Evolutionary conservation across 2,888 invertebrate genomes (phyloP), one percentile per base, ranked within the genome.

Genomic region (Tineola bisselliella): DNA sequence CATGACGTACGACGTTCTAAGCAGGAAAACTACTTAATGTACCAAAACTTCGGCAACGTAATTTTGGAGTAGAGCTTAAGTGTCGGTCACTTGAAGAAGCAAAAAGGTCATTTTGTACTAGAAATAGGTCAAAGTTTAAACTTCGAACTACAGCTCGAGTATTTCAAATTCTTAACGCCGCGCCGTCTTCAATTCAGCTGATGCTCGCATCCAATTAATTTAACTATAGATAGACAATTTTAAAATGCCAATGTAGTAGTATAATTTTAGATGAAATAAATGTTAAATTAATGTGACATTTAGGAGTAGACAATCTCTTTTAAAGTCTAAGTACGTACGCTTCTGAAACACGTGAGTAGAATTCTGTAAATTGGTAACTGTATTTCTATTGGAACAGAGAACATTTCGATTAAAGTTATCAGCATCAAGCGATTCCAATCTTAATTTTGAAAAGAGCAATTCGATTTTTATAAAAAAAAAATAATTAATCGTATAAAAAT

Each of bases 271-370:
- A 38, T 38, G 38, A 38, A 10, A 25, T 25, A 25, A 38, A 38
- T 38, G n/a, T 38, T 38, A 2, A 10, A 38, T 1, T n/a, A 10
- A n/a, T n/a, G 10, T 38, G 38, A 10, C 11, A 38, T 38, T 38
- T 38, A 38, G n/a, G 38, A 25, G 38, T 38, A 38, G 38, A 38
- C 38, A 38, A 38, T 58, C 33, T 11, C 56, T 13, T n/a, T 17
- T 58, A 5, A 58, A 56, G 25, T 25, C 56, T 10, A 30, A 25
- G 25, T 25, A 18, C 58, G 33, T 58, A 58, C 54, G 48, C 5
- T 54, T 25, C 12, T 25, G 31, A 33, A 48, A 58, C 33, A 30
- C 58, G 58, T 58, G 58, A 58, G 58, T 58, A 8, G 58, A 58
- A 58, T 58, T 58, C 33, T 25, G n/a, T 30, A 30, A 56, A 30